phyloP scores from a whole-genome alignment of 2,113 vertebrate genomes.

The Aptenodytes forsteri region DNA sequence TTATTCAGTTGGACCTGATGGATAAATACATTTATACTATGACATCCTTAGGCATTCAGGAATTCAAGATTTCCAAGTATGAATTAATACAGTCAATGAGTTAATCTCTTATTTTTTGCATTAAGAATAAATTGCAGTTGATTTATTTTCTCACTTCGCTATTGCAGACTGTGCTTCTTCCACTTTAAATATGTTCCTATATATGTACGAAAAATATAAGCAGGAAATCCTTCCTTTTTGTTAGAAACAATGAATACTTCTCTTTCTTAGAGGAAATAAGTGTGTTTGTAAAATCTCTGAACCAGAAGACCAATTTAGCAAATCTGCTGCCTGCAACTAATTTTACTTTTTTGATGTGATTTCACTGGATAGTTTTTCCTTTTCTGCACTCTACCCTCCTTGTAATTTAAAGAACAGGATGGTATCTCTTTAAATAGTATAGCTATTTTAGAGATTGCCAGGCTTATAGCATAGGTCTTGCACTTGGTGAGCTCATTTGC shows the following conservation, averaged over 20 bases:
- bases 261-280: background rate
- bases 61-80: background rate
- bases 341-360: background rate
- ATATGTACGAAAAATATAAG: background rate
- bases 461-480: background rate
- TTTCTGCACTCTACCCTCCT: background rate
- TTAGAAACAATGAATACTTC: background rate
- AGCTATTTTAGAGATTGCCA: background rate
- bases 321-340: background rate
- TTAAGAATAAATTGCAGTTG: background rate
- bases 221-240: background rate
- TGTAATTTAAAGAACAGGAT: background rate
- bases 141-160: slow-evolving; percentile 13
- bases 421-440: background rate
- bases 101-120: background rate
- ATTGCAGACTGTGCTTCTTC: background rate
- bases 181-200: background rate
- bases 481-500: background rate
- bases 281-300: background rate
- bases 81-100: background rate
- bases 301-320: background rate
- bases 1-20: background rate
- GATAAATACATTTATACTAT: background rate
- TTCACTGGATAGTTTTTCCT: slow-evolving; percentile 3
- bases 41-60: background rate